Conservation (phyloP, 2,797 vertebrate species). For the Poecilia picta region DNA sequence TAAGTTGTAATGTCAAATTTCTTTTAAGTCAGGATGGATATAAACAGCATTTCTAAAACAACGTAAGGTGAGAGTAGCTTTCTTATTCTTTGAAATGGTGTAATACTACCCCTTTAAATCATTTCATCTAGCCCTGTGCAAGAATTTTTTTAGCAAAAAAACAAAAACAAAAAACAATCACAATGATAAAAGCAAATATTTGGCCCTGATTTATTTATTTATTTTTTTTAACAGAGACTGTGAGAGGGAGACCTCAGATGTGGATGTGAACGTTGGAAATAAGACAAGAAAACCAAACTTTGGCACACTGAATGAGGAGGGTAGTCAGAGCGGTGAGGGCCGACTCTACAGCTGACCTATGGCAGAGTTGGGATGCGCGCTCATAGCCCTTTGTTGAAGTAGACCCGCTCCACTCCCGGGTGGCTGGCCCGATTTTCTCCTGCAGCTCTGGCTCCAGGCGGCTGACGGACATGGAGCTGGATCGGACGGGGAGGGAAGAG, state of each 20-base stretch:
- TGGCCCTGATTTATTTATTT: conserved; percentile 1
- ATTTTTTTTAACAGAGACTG: conserved; percentile 46
- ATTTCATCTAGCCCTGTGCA: conserved; percentile 30
- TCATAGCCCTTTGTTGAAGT: conserved; percentile 99
- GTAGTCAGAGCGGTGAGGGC: conserved; percentile 55
- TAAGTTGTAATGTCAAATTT: no score
- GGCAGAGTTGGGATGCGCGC: conserved; percentile 64
- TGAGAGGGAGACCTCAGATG: conserved; percentile 36
- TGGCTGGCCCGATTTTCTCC: conserved; percentile 86
- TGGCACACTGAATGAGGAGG: conserved; percentile 80
- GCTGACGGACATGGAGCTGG: conserved; percentile 92
- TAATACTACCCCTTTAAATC: conserved; percentile 10
- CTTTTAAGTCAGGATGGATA: no score
- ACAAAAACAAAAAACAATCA: conserved; percentile 36
- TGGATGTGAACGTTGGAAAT: conserved; percentile 50
- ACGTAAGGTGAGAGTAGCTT: no score
- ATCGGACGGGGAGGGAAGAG: conserved; percentile 6
- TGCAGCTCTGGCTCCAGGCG: conserved; percentile 91
- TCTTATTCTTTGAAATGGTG: no score
- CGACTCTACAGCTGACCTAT: conserved; percentile 56
- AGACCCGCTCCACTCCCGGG: conserved; percentile 88
- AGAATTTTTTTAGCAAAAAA: conserved; percentile 58
- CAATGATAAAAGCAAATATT: conserved; percentile 56
- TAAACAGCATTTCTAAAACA: no score
- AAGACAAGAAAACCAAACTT: conserved; percentile 79